Base-by-base conservation (phyloP, 2,888 invertebrate species). In the Plagodis pulveraria region DNA sequence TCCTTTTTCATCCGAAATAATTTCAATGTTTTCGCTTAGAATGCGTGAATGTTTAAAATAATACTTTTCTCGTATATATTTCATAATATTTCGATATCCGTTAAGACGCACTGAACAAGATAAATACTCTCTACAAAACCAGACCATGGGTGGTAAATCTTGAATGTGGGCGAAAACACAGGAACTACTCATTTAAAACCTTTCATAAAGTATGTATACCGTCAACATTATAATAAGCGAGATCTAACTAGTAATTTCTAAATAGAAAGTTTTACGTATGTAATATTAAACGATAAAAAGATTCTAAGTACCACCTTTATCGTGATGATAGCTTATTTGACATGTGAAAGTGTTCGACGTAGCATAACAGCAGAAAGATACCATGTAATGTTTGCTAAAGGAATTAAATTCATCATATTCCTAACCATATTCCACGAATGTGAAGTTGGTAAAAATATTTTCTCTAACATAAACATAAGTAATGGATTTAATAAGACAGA, bases 341-440 rank as follows among this genome's bases (percentile, higher is more conserved):
- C 33, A 55, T 55, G 50, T 34, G 56, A 56, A 56, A 56, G 56
- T 50, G 43, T 35, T 42, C 42, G 12, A 12, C 12, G 11, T 42
- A 10, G 12, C 42, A 42, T 42, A 12, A 12, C 10, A 9, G 36
- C 6, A 10, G 5, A 40, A 40, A 6, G 10, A 9, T 10, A 8
- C 10, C 5, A 9, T 2, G 40, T 10, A 10, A 10, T 40, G 40
- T 10, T 40, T 40, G 8, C 40, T 10, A 40, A 40, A 8, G 10
- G 10, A 8, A 40, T 10, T 40, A 10, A 8, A 10, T 22, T 22
- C 22, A 22, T 22, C 22, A 22, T 22, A 22, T 22, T 4, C 22
- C 22, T 22, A 22, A 22, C 22, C 22, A 22, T 22, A 22, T 22
- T 22, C 22, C 22, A 22, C 22, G 22, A 2, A 22, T 22, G 22